A percentile compares a stretch with the other conserved stretches of the same genome.
phyloP scores from a whole-genome alignment of 2,797 vertebrate genomes.

The Phalanger gymnotis region DNA sequence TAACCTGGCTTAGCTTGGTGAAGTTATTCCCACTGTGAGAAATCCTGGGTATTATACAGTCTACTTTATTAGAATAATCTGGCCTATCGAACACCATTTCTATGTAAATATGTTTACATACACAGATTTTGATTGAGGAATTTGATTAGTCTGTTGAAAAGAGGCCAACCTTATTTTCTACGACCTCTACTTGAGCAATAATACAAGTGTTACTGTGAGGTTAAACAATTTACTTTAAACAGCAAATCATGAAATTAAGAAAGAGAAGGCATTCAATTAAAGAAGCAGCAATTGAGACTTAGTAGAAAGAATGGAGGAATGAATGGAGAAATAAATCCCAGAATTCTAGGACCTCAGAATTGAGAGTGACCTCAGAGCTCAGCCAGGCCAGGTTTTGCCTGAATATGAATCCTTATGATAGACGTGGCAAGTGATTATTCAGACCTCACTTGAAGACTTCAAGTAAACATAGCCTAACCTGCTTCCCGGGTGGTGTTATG shows the following conservation, averaged over 20 bases:
- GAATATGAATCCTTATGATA: neutral
- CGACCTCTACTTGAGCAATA: neutral
- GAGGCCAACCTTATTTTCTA: neutral
- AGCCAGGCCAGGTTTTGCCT: neutral
- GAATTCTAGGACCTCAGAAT: neutral
- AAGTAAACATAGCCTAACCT: neutral
- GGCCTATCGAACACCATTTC: neutral
- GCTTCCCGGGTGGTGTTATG: neutral
- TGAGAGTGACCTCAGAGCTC: neutral
- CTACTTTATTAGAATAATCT: neutral
- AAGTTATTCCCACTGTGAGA: neutral
- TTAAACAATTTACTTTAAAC: neutral
- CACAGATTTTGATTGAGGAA: neutral
- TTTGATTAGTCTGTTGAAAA: neutral
- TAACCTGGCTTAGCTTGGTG: neutral
- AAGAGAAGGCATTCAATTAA: neutral
- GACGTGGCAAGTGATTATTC: neutral
- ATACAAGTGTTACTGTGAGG: neutral
- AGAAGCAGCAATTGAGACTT: neutral
- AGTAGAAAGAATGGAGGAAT: neutral
- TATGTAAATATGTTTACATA: neutral
- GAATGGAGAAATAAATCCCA: neutral
- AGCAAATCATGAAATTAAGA: neutral
- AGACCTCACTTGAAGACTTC: neutral
- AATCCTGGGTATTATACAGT: neutral